A percentile compares a stretch with the other conserved stretches of the same genome.
These are phyloP conservation scores for Adelognathus sp. DNA, from an alignment of 2,888 invertebrate genomes.

Conservation along the genomic window DNA sequence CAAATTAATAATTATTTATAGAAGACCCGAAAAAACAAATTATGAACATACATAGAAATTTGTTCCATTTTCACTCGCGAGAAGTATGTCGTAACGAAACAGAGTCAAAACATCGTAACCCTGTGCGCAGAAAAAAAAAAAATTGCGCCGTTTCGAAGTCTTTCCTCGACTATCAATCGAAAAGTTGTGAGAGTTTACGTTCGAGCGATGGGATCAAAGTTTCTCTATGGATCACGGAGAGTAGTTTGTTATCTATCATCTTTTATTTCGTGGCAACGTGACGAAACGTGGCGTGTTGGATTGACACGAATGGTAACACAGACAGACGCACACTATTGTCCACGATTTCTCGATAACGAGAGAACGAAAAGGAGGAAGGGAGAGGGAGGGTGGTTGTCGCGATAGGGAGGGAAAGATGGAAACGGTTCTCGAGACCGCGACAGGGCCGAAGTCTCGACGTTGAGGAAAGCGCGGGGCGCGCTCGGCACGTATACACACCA, in stretches of 20 bases:
- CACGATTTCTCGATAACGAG: background rate
- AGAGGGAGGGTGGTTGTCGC: background rate
- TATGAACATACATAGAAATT: no score
- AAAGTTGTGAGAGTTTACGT: no score
- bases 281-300: slow-evolving; percentile 26
- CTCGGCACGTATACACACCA: background rate
- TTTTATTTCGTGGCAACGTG: background rate
- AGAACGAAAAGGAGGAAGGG: background rate
- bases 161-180: no score
- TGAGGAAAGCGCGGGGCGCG: background rate
- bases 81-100: no score
- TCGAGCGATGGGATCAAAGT: background rate
- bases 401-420: background rate
- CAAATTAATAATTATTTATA: no score
- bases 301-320: background rate
- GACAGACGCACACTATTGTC: background rate
- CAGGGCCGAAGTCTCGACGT: background rate
- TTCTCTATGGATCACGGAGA: background rate
- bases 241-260: background rate
- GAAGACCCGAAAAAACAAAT: no score
- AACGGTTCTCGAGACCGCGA: background rate
- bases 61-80: no score
- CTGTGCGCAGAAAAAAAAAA: no score
- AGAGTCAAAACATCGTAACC: no score
- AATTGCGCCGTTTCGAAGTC: no score